Percentiles rank a stretch among this genome's conserved stretches.
Evolutionary conservation across 1,140 invertebrate genomes (phyloP).

Genomic region (Heterodera schachtii): DNA sequence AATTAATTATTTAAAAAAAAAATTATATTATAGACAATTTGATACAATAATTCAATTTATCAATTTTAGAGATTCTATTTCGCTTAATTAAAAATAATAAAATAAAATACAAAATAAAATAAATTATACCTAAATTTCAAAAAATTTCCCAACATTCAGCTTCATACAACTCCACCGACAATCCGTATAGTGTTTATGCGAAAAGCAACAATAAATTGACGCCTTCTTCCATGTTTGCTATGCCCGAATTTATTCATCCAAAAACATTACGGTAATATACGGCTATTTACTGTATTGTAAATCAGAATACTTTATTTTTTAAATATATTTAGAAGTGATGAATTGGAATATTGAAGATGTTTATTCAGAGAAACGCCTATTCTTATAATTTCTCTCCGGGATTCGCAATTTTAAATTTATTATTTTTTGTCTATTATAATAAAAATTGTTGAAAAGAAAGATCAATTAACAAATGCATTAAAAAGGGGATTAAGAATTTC

Average conservation of each 20-base stretch:
- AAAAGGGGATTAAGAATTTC: too few species aligned
- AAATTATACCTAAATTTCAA: too few species aligned
- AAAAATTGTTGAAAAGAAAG: too few species aligned
- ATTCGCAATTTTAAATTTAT: neutral
- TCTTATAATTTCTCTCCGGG: too few species aligned
- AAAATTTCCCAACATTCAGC: neutral
- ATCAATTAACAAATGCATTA: too few species aligned
- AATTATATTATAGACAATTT: too few species aligned
- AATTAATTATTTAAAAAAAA: too few species aligned
- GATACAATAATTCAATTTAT: too few species aligned
- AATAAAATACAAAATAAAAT: too few species aligned
- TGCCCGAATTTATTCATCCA: constrained; percentile 26
- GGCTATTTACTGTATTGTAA: too few species aligned
- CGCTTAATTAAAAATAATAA: too few species aligned
- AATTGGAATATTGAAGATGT: constrained; percentile 4
- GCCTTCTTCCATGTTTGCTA: constrained; percentile 22
- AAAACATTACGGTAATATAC: constrained; percentile 12
- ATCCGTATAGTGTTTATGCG: constrained; percentile 5
- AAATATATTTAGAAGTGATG: neutral
- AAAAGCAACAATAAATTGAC: neutral
- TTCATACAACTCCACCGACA: constrained; percentile 18
- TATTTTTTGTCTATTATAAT: neutral
- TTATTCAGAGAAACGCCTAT: neutral
- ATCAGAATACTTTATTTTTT: neutral
- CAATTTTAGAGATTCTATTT: too few species aligned